These are phyloP conservation scores for Nesometra sesokonis DNA, from an alignment of 35 echinoderm and acorn worm genomes.

Conservation along the genomic window DNA sequence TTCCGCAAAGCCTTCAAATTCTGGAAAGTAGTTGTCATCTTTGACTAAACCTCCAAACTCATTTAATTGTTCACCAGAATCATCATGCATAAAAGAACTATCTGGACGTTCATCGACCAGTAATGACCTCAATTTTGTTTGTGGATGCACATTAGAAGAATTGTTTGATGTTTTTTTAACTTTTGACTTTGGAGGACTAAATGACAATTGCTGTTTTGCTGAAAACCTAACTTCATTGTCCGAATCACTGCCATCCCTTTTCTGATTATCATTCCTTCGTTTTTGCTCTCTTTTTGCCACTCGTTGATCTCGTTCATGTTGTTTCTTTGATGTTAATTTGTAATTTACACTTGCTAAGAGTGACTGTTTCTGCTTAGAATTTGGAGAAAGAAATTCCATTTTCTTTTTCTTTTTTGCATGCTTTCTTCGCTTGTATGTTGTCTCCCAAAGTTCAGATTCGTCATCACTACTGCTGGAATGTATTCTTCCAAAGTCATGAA, in stretches of 20 bases:
- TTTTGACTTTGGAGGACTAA: too few relatives aligned
- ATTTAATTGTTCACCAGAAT: too few relatives aligned
- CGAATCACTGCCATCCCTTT: background rate
- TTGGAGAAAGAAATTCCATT: background rate
- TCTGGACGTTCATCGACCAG: background rate
- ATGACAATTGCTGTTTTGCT: background rate
- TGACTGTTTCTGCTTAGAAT: background rate
- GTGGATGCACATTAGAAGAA: background rate
- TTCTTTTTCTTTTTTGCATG: background rate
- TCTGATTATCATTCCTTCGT: background rate
- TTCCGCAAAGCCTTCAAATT: background rate
- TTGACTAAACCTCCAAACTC: too few relatives aligned
- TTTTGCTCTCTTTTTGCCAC: background rate
- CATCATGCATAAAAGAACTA: too few relatives aligned
- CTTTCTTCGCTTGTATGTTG: background rate
- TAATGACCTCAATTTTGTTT: background rate
- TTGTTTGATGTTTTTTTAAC: background rate
- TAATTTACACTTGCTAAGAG: background rate
- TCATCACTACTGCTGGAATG: background rate
- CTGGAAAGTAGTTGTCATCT: background rate
- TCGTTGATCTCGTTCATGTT: background rate
- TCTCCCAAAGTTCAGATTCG: background rate
- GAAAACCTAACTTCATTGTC: background rate
- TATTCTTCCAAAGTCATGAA: background rate
- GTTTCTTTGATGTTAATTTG: background rate